Evolutionary conservation across 2,113 vertebrate species (phyloP).

Genomic region (Chloebia gouldiae): DNA sequence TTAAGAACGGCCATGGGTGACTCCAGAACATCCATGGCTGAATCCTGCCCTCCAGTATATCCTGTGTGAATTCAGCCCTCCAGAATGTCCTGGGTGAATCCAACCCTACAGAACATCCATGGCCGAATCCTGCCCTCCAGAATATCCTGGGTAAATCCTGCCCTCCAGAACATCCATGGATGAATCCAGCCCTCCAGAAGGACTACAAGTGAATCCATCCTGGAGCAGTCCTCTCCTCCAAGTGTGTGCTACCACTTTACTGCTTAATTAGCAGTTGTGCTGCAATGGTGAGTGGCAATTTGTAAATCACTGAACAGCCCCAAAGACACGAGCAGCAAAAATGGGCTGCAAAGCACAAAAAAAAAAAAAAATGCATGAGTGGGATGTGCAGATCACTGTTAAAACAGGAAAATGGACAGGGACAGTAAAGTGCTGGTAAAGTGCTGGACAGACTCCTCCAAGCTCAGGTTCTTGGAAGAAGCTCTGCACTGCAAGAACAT

Average conservation of each 20-base stretch:
- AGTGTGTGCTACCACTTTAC: not conserved
- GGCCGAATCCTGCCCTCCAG: too few species aligned
- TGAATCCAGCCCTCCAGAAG: not conserved
- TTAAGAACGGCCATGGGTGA: too few species aligned
- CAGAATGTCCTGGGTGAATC: rapidly evolving
- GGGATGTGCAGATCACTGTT: not conserved
- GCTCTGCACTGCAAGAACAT: not conserved
- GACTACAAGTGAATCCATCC: not conserved
- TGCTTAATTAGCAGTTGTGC: not conserved
- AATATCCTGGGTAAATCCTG: not conserved
- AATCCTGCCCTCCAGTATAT: not conserved
- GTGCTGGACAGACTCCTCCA: not conserved
- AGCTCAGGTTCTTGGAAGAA: not conserved
- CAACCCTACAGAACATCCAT: not conserved
- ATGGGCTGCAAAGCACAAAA: not conserved
- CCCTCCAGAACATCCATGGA: rapidly evolving
- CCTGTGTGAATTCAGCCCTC: rapidly evolving
- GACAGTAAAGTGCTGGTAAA: not conserved
- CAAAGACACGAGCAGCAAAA: not conserved
- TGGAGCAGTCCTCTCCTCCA: not conserved
- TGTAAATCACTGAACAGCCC: not conserved
- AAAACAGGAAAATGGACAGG: not conserved
- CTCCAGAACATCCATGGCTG: rapidly evolving
- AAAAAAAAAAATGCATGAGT: not conserved
- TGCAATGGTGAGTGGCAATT: not conserved